Base-by-base conservation (phyloP, 2,797 vertebrate genomes). In the Psittacula echo region DNA sequence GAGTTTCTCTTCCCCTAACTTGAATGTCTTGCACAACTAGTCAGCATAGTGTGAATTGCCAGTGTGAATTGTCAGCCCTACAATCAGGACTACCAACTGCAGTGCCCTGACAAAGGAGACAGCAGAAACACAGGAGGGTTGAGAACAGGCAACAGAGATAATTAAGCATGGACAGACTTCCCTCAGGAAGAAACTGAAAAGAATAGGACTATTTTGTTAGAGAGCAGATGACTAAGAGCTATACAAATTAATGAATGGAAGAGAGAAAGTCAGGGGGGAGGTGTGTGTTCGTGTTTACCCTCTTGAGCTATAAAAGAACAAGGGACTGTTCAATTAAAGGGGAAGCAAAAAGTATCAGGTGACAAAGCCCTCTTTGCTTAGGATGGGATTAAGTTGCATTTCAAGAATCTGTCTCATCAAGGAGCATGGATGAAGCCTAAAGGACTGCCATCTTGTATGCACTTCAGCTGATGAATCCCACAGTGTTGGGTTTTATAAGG, bases 11-110 rank as follows among this genome's bases (percentile, higher is more conserved):
- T 97, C 95, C 95, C 73, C 75, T 87, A 77, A 97, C 96, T 97
- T 83, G 95, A 96, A 92, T 92, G 85, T 96, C 96, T 97, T 97
- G 96, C 94, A 85, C 93, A 97, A 97, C 96, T 87, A 96, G 95
- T 92, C 93, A 87, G 81, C 92, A 93, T 60, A 94, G 95, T 92
- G 95, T 83, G 96, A 97, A 96, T 90, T 92, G 92, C 65, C 80
- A 94, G 85, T 76, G 89, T 92, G 96, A 96, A 84, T 75, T 94
- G 95, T 95, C 90, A 94, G 91, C 89, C 82, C 58, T 87, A 18
- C 85, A 92, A 89, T 94, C 94, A 96, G 73, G 85, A 96, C 93
- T 97, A 94, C 94, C 90, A 94, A 47, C 72, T 96, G 85, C 87
- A 94, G 91, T 91, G 75, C 68, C 82, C 53, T 94, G 89, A 95